Evolutionary conservation across 2,113 vertebrate genomes (phyloP), one percentile per base, ranked within the genome.

Genomic region (Notarius quadriscutis): DNA sequence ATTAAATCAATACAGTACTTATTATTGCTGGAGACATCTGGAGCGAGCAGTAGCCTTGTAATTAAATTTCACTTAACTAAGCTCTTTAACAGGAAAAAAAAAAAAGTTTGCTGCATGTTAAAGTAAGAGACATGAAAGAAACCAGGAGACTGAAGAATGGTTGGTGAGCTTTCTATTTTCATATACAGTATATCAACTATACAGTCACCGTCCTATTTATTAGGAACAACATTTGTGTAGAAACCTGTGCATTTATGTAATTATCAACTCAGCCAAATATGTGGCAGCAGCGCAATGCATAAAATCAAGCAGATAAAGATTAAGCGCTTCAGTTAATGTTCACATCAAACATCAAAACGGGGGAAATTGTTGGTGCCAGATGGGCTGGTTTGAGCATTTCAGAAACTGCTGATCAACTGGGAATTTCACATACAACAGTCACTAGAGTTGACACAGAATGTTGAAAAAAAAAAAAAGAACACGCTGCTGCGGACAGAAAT

Each of bases 1-100:
- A 92, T 94, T 92, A 89, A 91, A 92, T 93, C 90, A 91, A 89
- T 88, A 80, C 83, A 84, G 65, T 89, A 85, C 90, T 90, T 84
- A 87, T 91, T 87, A 88, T 88, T 89, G 81, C 86, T 90, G 90
- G 84, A 86, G 7, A 65, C 48, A 91, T 86, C 60, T 82, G 75
- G 27, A 69, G 71, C 50, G 17, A 88, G 34, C 51, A 80, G 65
- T 71, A 60, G 81, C 81, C 72, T 84, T 78, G 84, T 89, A 88
- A 91, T 91, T 89, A 86, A 77, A 88, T 88, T 88, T 88, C 75
- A 86, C 55, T 87, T 60, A 84, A 67, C 69, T 79, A 51, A 63
- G 74, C 50, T 60, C 79, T 83, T 79, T 84, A 63, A 89, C 71
- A 78, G 71, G 62, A 71, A 86, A n/a, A 83, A 81, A 60, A n/a